Percentiles rank a stretch among this genome's conserved stretches.
These are phyloP conservation scores for Quadroppia sp. DNA, from an alignment of 2,888 invertebrate genomes.

Conservation along the genomic window DNA sequence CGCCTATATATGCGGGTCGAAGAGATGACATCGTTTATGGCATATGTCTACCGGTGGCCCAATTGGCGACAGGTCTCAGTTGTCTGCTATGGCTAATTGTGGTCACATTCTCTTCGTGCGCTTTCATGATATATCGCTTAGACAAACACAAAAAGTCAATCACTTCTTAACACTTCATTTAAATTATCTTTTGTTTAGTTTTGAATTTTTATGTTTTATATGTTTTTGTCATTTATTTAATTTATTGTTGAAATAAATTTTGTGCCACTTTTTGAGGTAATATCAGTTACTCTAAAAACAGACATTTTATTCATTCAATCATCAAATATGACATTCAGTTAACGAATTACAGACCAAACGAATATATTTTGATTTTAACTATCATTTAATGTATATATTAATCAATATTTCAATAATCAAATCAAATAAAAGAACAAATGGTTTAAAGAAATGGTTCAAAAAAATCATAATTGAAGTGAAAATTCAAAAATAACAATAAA, in stretches of 20 bases:
- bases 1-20: conserved; percentile 43
- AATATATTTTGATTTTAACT: not conserved
- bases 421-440: not conserved
- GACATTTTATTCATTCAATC: not conserved
- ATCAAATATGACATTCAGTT: not conserved
- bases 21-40: conserved; percentile 45
- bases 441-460: not conserved
- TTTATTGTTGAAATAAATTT: conserved; percentile 14
- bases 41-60: conserved; percentile 46
- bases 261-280: conserved; percentile 20
- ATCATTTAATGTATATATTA: not conserved
- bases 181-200: not conserved
- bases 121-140: conserved; percentile 39
- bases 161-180: not conserved
- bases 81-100: conserved; percentile 46
- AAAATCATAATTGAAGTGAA: not conserved
- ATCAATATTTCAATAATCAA: not conserved
- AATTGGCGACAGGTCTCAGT: conserved; percentile 45
- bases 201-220: not conserved
- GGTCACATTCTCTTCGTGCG: conserved; percentile 38
- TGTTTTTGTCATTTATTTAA: conserved; percentile 9
- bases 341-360: not conserved
- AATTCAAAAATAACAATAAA: not conserved
- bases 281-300: not conserved
- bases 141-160: conserved; percentile 37